Conservation (phyloP, 2,113 vertebrate genomes). For the Zosterops borbonicus region DNA sequence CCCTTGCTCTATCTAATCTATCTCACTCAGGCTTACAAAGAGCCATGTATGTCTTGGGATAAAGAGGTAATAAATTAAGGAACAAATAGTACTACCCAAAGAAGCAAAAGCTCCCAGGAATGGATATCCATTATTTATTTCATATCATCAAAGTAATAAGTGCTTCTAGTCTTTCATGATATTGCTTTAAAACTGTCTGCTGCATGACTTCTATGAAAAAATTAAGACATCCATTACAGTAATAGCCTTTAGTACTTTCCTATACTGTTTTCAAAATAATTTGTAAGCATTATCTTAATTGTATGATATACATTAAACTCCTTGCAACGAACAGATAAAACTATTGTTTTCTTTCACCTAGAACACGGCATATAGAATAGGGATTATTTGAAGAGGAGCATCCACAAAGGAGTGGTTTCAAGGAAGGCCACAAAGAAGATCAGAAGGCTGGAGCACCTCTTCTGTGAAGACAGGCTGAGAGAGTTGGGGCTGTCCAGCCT, state of each 20-base stretch:
- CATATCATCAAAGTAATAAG: neutral
- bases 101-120: neutral
- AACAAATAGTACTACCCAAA: neutral
- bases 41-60: neutral
- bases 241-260: neutral
- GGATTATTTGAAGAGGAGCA: neutral
- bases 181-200: neutral
- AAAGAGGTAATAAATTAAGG: neutral
- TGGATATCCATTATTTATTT: conserved; percentile 16
- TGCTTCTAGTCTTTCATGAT: neutral
- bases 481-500: neutral
- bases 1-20: neutral
- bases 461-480: neutral
- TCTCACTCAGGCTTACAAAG: neutral
- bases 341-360: neutral
- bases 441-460: neutral
- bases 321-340: neutral
- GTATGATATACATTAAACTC: neutral
- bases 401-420: neutral
- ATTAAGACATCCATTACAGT: neutral
- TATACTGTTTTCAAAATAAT: neutral
- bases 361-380: neutral
- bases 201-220: neutral
- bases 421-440: neutral
- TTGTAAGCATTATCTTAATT: neutral